Base-by-base conservation (phyloP, 2,888 invertebrate genomes). In the Brachylomia viminalis region DNA sequence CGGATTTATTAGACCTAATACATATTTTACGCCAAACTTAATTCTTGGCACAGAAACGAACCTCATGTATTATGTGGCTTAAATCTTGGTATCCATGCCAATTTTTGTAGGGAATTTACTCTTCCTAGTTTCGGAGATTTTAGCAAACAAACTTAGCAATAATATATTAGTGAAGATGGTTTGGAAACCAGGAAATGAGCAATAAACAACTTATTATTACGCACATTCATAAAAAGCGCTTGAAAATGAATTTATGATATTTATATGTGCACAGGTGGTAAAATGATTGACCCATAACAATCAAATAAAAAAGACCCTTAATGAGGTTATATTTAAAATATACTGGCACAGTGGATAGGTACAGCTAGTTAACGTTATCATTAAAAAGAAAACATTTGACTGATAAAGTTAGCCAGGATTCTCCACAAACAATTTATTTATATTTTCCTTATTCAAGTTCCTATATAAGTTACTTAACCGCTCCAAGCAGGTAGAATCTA, bases 1-100 rank as follows among this genome's bases (percentile, higher is more conserved):
- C 7, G 11, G 23, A 10, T 38, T 47, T 10, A 15, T 54, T 15
- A 56, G 73, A 72, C 45, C 58, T 17, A 73, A 65, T 80, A n/a
- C n/a, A n/a, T n/a, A 65, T 54, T 59, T 58, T 38, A 47, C 11
- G n/a, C 2, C 15, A n/a, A 70, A 42, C 54, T 71, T 72, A 49
- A 27, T 72, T 77, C 49, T 77, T 77, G 80, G 62, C 77, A 72
- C 54, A 11, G 42, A 49, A 72, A 72, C n/a, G 6, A 47, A 80
- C 4, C 4, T 42, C n/a, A 79, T 23, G 30, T 38, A 78, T 72
- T 49, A n/a, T 33, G 13, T 17, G 23, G 23, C 27, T 23, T 80
- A 64, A 0, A 52, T 58, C 33, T 45, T 27, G 10, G 75, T 56
- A 3, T 23, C 11, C 20, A 56, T 67, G 81, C 66, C 79, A 79